A percentile compares a stretch with the other conserved stretches of the same genome.
Evolutionary conservation across 2,888 invertebrate genomes (phyloP).

Genomic region (Tinea pellionella): DNA sequence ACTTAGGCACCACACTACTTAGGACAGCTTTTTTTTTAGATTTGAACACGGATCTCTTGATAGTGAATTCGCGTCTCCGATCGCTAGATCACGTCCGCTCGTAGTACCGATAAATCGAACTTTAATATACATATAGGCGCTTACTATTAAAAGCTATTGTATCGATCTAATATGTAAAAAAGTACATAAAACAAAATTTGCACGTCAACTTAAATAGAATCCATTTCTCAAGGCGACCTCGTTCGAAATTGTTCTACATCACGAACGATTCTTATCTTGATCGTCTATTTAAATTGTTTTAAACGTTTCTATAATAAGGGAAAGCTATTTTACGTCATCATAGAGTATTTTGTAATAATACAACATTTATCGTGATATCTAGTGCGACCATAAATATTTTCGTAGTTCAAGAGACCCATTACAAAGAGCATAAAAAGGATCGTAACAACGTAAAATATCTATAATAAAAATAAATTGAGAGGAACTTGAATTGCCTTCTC

Average conservation of each 20-base stretch:
- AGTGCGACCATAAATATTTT: constrained; percentile 15
- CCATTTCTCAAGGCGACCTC: constrained; percentile 13
- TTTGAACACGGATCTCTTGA: too few species aligned
- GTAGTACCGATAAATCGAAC: too few species aligned
- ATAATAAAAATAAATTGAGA: constrained; percentile 16
- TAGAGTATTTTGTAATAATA: constrained; percentile 3
- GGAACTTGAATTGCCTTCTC: constrained; percentile 15
- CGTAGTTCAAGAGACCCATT: constrained; percentile 15
- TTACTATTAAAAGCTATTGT: too few species aligned
- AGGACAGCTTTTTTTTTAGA: too few species aligned
- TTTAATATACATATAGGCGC: too few species aligned
- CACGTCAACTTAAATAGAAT: constrained; percentile 9
- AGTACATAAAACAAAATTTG: constrained; percentile 9
- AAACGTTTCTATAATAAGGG: constrained; percentile 9
- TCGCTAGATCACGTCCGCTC: too few species aligned
- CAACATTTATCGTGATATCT: constrained; percentile 13
- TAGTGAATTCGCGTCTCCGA: too few species aligned
- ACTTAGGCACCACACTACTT: too few species aligned
- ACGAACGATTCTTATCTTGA: constrained; percentile 12
- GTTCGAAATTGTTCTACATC: constrained; percentile 10
- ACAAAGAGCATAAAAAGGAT: constrained; percentile 15
- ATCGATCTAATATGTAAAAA: too few species aligned
- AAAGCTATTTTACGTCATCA: constrained; percentile 12
- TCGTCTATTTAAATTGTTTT: constrained; percentile 14
- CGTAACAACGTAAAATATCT: constrained; percentile 15